phyloP scores from a whole-genome alignment of 2,797 vertebrate genomes.

The Alectoris magna region DNA sequence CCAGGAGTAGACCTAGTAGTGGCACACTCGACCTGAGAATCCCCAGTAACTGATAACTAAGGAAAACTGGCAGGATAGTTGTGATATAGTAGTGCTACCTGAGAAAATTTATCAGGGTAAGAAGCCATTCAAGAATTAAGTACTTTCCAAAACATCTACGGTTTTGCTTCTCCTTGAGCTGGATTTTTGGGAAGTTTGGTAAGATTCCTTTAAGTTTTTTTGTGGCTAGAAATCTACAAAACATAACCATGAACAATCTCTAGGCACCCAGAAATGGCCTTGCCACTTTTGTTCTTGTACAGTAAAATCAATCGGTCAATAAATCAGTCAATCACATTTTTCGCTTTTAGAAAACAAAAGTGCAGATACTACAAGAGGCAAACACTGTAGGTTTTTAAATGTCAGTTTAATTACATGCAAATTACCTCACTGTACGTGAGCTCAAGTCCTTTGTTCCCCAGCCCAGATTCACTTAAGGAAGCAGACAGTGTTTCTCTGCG shows the following conservation, averaged over 20 bases:
- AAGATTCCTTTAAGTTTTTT: neutral
- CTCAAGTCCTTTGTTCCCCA: conserved; percentile 50
- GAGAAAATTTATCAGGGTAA: neutral
- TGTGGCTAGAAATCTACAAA: neutral
- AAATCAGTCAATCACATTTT: no score
- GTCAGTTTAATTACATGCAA: conserved; percentile 47
- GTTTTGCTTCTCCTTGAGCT: neutral
- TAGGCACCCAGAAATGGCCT: neutral
- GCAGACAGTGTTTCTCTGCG: conserved; percentile 1
- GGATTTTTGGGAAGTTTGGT: neutral
- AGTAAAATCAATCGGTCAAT: no score
- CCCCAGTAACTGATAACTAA: neutral
- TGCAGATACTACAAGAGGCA: neutral
- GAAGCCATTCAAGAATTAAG: neutral
- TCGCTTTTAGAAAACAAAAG: neutral
- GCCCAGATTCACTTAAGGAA: conserved; percentile 13
- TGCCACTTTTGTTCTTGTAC: neutral
- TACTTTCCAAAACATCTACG: neutral
- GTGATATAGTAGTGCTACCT: neutral
- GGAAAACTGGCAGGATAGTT: neutral
- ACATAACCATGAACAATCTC: neutral
- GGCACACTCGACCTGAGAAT: neutral
- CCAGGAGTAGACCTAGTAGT: neutral
- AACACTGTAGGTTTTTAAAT: conserved; percentile 4
- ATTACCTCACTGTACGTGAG: neutral